Conservation (phyloP, 2,113 vertebrate genomes). For the Corapipo altera region DNA sequence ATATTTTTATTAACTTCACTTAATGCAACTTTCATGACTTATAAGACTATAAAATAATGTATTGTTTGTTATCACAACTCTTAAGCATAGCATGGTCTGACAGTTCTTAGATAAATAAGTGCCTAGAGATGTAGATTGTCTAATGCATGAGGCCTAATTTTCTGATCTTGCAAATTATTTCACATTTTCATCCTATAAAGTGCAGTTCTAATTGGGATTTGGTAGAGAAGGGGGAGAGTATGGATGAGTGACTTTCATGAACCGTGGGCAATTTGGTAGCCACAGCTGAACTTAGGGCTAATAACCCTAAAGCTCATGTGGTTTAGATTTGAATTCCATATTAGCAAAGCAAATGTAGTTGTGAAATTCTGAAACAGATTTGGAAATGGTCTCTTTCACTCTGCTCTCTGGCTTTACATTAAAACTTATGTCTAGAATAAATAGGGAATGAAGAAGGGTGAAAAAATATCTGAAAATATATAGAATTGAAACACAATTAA, state of each 20-base stretch:
- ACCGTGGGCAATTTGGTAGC: background rate
- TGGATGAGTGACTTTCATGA: background rate
- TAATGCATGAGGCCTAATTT: background rate
- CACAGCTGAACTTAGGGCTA: background rate
- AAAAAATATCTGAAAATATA: background rate
- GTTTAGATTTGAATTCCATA: background rate
- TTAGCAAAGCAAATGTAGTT: background rate
- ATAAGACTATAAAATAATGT: background rate
- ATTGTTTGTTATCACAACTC: background rate
- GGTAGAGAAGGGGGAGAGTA: fast-evolving
- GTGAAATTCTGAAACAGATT: background rate
- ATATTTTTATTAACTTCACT: background rate
- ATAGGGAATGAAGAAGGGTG: background rate
- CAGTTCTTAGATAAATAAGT: background rate
- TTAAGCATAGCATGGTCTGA: background rate
- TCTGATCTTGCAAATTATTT: background rate
- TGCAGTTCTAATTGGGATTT: background rate
- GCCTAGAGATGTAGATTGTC: background rate
- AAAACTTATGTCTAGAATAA: background rate
- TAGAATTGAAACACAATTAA: background rate
- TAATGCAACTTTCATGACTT: background rate
- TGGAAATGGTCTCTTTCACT: background rate
- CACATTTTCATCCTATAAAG: background rate
- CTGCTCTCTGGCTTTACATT: background rate
- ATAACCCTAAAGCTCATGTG: background rate